Evolutionary conservation across 2,797 vertebrate genomes (phyloP).

Genomic region (Lates japonicus): DNA sequence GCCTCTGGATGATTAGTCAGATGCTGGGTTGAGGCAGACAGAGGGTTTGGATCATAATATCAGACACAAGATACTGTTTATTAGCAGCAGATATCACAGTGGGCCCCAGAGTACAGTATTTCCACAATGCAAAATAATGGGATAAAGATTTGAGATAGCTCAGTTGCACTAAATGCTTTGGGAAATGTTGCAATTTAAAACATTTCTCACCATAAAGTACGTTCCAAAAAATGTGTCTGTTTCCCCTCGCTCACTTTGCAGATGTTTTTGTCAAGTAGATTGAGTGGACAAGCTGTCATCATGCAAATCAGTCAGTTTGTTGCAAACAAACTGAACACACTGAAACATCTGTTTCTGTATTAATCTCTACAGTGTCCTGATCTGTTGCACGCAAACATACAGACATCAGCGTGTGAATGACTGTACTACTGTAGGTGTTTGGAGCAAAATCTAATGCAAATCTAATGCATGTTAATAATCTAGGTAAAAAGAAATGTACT

Average conservation of each 20-base stretch:
- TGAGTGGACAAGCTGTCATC: not conserved
- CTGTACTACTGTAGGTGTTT: too few relatives aligned
- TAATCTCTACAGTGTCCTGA: too few relatives aligned
- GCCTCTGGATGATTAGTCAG: conserved; percentile 10
- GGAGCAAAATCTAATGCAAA: not conserved
- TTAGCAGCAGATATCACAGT: not conserved
- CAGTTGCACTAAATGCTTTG: too few relatives aligned
- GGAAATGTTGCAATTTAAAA: not conserved
- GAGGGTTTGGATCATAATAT: not conserved
- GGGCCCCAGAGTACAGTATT: not conserved
- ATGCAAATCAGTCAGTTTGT: not conserved
- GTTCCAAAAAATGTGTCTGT: not conserved
- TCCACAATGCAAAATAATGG: not conserved
- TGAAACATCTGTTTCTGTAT: not conserved
- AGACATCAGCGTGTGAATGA: not conserved
- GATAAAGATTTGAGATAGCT: too few relatives aligned
- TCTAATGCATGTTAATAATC: too few relatives aligned
- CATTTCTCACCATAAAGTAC: too few relatives aligned
- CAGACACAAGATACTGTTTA: not conserved
- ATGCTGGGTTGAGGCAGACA: conserved; percentile 8
- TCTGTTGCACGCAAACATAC: not conserved
- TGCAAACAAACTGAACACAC: not conserved
- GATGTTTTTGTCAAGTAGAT: not conserved
- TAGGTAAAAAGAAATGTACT: too few relatives aligned
- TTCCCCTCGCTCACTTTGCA: not conserved